Conservation (phyloP, 2,113 vertebrate species). For the Spheniscus mendiculus region DNA sequence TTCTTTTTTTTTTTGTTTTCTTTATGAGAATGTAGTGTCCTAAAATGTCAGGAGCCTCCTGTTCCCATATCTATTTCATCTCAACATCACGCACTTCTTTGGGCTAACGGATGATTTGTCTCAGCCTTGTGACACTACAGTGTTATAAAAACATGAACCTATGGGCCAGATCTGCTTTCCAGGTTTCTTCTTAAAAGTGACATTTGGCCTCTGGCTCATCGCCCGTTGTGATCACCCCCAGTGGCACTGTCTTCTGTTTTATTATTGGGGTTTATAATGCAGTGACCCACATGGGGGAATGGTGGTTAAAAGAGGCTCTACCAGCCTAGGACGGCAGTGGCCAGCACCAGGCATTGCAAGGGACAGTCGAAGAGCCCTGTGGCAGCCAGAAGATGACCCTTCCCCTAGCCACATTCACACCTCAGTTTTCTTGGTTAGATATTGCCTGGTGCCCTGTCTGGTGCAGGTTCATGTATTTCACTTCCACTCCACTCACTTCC, state of each 20-base stretch:
- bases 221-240: neutral
- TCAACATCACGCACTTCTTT: neutral
- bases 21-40: neutral
- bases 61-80: neutral
- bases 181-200: neutral
- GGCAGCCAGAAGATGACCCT: neutral
- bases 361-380: neutral
- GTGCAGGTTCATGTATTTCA: neutral
- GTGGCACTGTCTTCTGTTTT: neutral
- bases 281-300: neutral
- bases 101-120: neutral
- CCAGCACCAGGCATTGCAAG: neutral
- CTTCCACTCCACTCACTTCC: neutral
- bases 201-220: neutral
- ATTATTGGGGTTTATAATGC: neutral
- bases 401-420: fast-evolving
- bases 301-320: neutral
- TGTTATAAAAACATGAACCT: neutral
- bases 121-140: neutral
- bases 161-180: neutral
- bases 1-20: neutral
- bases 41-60: neutral
- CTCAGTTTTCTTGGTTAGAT: neutral
- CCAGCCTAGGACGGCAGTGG: neutral
- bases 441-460: neutral